Evolutionary conservation across 2,113 vertebrate species (phyloP).

Genomic region (Megaceryle maxima): DNA sequence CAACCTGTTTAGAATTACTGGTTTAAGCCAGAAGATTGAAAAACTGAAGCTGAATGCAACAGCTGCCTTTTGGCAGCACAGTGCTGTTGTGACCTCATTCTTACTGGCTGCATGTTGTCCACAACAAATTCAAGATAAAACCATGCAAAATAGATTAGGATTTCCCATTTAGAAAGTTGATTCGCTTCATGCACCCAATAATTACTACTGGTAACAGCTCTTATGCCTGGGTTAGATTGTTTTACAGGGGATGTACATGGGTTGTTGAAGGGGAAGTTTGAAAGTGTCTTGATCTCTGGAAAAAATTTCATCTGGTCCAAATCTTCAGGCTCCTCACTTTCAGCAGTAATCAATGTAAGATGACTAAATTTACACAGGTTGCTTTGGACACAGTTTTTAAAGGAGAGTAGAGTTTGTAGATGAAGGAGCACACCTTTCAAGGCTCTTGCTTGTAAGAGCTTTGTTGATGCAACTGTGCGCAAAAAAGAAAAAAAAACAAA

Average conservation of each 20-base stretch:
- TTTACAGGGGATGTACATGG: background rate
- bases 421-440: background rate
- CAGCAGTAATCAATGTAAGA: background rate
- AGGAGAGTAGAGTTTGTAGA: background rate
- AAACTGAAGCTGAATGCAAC: background rate
- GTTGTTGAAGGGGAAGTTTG: background rate
- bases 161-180: background rate
- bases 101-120: background rate
- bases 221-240: background rate
- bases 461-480: fast-evolving
- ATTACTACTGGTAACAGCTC: background rate
- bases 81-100: background rate
- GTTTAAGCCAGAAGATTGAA: background rate
- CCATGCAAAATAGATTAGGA: background rate
- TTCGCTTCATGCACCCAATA: background rate
- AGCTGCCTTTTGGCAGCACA: background rate
- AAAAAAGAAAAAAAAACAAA: background rate
- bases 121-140: background rate
- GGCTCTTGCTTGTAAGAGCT: background rate
- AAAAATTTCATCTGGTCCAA: background rate
- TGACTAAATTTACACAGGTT: background rate
- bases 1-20: background rate
- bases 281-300: background rate
- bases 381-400: background rate
- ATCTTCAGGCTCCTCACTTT: background rate